Evolutionary conservation across 2,888 invertebrate genomes (phyloP), one percentile per base, ranked within the genome.

Genomic region (Tenodera sinensis): DNA sequence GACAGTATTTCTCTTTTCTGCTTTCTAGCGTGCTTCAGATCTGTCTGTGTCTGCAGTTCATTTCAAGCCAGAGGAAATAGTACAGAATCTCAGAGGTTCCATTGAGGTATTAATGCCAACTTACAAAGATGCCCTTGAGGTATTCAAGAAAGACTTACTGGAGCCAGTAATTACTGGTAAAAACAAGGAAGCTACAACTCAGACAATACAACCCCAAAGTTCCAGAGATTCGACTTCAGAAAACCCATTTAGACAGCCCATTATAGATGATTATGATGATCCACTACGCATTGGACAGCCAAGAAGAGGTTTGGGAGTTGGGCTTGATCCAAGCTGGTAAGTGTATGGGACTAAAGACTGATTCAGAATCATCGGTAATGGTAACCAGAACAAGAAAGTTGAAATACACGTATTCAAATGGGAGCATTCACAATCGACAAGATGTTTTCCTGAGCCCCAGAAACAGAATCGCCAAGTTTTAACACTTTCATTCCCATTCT

Each of bases 61-160:
- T 84, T 92, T 96, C 82, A 94, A 95, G 86, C 93, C 95, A 34
- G 95, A 95, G 27, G 94, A 94, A 25, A 93, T 94, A 27, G 95
- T 96, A 0, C 94, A 93, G 89, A 93, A 93, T 25, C 91, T 94
- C 2, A 93, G 92, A 89, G 97, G 97, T 2, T 91, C 94, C 3
- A 93, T 97, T 90, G 94, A 94, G 83, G 94, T 94, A 88, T 93
- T 96, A 92, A 94, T 97, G 88, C 97, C 97, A 4, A 94, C 93
- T n/a, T 94, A 96, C 91, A 94, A 95, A 89, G 94, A 95, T 34
- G 92, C 97, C 4, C 94, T 96, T 91, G 94, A 95, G 89, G 94
- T 94, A 88, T 93, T 96, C 85, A 95, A 95, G 91, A 94, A 94
- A 88, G 96, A 97, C 91, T 93, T 97, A 0, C 94, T 97, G 87